These are phyloP conservation scores for Erynnis tages DNA, from an alignment of 2,888 invertebrate genomes.

Conservation along the genomic window DNA sequence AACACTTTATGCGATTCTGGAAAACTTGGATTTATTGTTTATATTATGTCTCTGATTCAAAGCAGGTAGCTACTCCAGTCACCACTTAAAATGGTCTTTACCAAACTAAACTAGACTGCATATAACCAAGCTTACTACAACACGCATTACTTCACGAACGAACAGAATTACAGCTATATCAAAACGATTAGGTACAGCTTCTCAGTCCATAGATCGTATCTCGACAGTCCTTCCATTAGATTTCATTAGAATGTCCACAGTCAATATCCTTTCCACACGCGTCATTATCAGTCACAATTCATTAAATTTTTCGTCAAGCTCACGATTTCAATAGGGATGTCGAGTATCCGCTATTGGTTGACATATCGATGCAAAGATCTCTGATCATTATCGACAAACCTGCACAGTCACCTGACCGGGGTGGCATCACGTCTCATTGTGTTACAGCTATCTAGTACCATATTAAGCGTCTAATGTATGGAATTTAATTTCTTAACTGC, in stretches of 20 bases:
- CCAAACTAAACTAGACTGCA: slow-evolving; percentile 14
- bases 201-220: slow-evolving; percentile 28
- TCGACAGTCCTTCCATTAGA: slow-evolving; percentile 39
- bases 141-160: slow-evolving; percentile 13
- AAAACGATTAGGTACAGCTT: slow-evolving; percentile 23
- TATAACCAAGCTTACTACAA: slow-evolving; percentile 19
- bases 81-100: too few species aligned
- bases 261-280: slow-evolving; percentile 63
- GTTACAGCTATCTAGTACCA: slow-evolving; percentile 71
- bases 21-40: too few species aligned
- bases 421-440: slow-evolving; percentile 78
- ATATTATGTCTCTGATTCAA: too few species aligned
- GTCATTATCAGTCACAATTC: slow-evolving; percentile 79
- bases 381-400: slow-evolving; percentile 73
- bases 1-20: too few species aligned
- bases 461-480: slow-evolving; percentile 76
- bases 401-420: slow-evolving; percentile 79
- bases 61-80: too few species aligned
- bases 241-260: slow-evolving; percentile 44
- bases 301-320: slow-evolving; percentile 76
- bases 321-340: slow-evolving; percentile 76
- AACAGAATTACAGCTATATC: slow-evolving; percentile 15
- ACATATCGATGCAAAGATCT: slow-evolving; percentile 74
- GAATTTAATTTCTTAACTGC: slow-evolving; percentile 74
- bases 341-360: slow-evolving; percentile 69